phyloP scores from a whole-genome alignment of 1,140 invertebrate genomes.

The Drosophila willistoni region DNA sequence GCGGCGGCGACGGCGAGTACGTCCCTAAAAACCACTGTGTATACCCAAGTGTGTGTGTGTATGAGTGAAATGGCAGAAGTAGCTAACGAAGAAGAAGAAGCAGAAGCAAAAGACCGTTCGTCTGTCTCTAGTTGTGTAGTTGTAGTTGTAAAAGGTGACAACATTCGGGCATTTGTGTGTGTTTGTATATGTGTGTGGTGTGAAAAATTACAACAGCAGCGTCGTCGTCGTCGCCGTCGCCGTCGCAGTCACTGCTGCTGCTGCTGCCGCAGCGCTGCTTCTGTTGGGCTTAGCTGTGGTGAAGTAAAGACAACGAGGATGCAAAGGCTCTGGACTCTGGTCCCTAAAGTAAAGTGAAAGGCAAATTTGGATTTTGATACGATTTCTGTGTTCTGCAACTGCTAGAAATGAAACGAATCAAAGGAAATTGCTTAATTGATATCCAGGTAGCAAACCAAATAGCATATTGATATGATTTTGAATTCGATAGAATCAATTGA shows the following conservation, averaged over 20 bases:
- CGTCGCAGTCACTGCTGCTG: slow-evolving; percentile 10
- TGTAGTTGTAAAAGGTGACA: slow-evolving; percentile 64
- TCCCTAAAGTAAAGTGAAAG: slow-evolving; percentile 47
- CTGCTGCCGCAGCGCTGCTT: background rate
- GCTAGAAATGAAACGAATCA: background rate
- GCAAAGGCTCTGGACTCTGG: slow-evolving; percentile 18
- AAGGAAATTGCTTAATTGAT: slow-evolving; percentile 2
- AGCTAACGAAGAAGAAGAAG: slow-evolving; percentile 10
- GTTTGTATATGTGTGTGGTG: slow-evolving; percentile 41
- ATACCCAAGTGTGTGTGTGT: slow-evolving; percentile 25
- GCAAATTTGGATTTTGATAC: slow-evolving; percentile 24
- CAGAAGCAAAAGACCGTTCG: slow-evolving; percentile 2
- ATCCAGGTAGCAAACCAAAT: background rate
- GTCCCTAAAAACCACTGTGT: slow-evolving; percentile 18
- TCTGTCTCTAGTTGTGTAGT: slow-evolving; percentile 11
- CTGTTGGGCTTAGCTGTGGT: slow-evolving; percentile 34
- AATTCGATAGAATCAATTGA: background rate
- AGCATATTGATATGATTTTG: no score
- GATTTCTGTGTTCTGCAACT: background rate
- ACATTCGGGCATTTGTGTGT: slow-evolving; percentile 54
- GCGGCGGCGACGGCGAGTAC: slow-evolving; percentile 63
- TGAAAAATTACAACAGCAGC: slow-evolving; percentile 79
- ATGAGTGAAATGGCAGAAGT: slow-evolving; percentile 48
- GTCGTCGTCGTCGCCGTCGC: slow-evolving; percentile 34
- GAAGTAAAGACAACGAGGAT: slow-evolving; percentile 56